Evolutionary conservation across 2,113 vertebrate species (phyloP), one percentile per base, ranked within the genome.

Genomic region (Poecilia latipinna): DNA sequence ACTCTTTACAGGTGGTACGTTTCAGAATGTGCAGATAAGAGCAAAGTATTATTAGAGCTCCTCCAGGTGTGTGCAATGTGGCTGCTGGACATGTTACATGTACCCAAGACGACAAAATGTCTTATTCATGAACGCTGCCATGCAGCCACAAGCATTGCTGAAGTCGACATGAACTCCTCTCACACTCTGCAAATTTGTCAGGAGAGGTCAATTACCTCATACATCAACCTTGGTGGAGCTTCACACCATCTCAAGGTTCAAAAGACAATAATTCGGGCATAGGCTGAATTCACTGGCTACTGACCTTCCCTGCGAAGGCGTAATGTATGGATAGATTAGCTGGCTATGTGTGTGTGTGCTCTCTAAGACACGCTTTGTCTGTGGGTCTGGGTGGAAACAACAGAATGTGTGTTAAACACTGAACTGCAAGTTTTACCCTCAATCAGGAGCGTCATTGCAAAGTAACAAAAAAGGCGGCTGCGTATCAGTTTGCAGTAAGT

Each of bases 121-220:
- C 72, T 94, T 92, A 94, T 94, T 95, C 89, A 93, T 94, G 88
- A 93, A 85, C 67, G 68, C 75, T 70, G 57, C 69, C 77, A 81
- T 39, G 71, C 17, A 72, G 83, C 88, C 79, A 84, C 79, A 83
- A 88, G 88, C 76, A 22, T 80, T 75, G 81, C 67, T 75, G 79
- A 69, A 86, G 83, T 89, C 87, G 81, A 79, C 65, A 74, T 82
- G 70, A 86, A 77, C 82, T 68, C 63, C 74, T 74, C 78, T 75
- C 70, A 64, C 72, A 74, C 81, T 71, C 79, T 68, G 69, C 74
- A 81, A 85, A 85, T 90, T 86, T 88, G 86, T 73, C 88, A 77
- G 80, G 76, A 90, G 82, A 87, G 87, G 81, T 86, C 89, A 89
- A 93, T 93, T 90, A 90, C 67, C 82, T 80, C 83, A 82, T 72